A percentile compares a stretch with the other conserved stretches of the same genome.
phyloP scores from a whole-genome alignment of 2,113 vertebrate species.

The Arothron firmamentum region DNA sequence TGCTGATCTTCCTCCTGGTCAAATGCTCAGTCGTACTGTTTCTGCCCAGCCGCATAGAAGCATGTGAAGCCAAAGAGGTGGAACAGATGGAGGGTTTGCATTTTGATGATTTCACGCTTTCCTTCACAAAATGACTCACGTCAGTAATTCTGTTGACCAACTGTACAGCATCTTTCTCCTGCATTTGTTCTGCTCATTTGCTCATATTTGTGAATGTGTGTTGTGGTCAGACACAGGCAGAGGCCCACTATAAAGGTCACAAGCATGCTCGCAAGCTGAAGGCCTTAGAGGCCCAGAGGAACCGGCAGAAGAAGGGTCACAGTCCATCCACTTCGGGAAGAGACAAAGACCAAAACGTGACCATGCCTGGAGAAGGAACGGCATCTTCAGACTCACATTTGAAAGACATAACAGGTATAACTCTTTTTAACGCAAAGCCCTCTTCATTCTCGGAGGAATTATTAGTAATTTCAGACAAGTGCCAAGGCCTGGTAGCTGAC shows the following conservation, averaged over 20 bases:
- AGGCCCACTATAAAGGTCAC: slow-evolving; percentile 98
- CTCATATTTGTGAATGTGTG: slow-evolving; percentile 13
- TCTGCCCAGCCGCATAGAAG: slow-evolving; percentile 25
- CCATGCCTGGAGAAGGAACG: slow-evolving; percentile 21
- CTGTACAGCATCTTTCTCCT: slow-evolving; percentile 20
- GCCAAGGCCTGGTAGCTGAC: slow-evolving; percentile 51
- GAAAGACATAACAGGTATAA: slow-evolving; percentile 57
- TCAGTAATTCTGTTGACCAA: slow-evolving; percentile 19
- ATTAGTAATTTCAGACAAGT: slow-evolving; percentile 42
- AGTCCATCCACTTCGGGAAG: slow-evolving; percentile 15
- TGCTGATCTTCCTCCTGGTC: slow-evolving; percentile 39
- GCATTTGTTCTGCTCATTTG: slow-evolving; percentile 13
- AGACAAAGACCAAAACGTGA: slow-evolving; percentile 40
- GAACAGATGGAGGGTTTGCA: slow-evolving; percentile 49
- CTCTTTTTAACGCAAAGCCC: slow-evolving; percentile 17
- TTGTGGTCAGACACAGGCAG: slow-evolving; percentile 88
- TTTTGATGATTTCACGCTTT: slow-evolving; percentile 41
- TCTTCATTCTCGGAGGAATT: slow-evolving; percentile 37
- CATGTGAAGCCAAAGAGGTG: slow-evolving; percentile 36
- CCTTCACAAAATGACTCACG: slow-evolving; percentile 31
- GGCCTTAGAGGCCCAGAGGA: slow-evolving; percentile 85
- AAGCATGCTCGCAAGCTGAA: slow-evolving; percentile 93
- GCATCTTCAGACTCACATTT: slow-evolving; percentile 26
- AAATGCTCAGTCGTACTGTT: slow-evolving; percentile 37
- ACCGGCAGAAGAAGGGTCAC: slow-evolving; percentile 51